Base-by-base conservation (phyloP, 2,797 vertebrate species). In the Bovichtus diacanthus region DNA sequence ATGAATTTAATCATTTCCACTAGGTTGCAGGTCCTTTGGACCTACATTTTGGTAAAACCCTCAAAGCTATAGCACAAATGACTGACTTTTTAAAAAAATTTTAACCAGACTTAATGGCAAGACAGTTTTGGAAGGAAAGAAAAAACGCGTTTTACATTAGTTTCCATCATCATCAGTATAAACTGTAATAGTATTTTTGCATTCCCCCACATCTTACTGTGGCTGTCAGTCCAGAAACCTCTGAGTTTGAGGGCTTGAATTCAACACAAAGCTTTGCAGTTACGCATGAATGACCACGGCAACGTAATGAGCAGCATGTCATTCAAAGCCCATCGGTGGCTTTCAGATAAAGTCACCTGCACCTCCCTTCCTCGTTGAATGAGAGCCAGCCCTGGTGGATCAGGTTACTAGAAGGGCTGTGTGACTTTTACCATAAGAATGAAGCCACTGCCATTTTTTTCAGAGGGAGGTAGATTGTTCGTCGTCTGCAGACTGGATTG, bases 341-440 rank as follows among this genome's bases (percentile, higher is more conserved):
- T 82, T 81, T 82, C 86, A 85, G 89, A 89, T 90, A 92, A 88
- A 91, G 87, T 90, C 80, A 81, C 89, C 84, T 82, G 75, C 84
- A 59, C 80, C 84, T 71, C 78, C 87, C 78, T 68, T 77, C 71
- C 77, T 78, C 80, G 88, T 49, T 87, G 64, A 90, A 87, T 80
- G 76, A 87, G 83, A 85, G 73, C 84, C 82, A 82, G 84, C 59
- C 74, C 59, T 31, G 47, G 64, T 67, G 87, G 90, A 76, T 92
- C 82, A 47, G 84, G 89, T 95, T 95, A 91, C 92, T 16, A 18
- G 51, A 68, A 49, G 61, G 75, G 75, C 91, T 90, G 81, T 91
- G 90, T 84, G 88, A 91, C 92, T 93, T 93, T 94, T 91, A 92
- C 90, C 89, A 87, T 89, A 88, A 90, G 93, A 95, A 94, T 92